These are phyloP conservation scores for Meteorus sp. DNA, from an alignment of 1,140 invertebrate genomes.

Conservation along the genomic window DNA sequence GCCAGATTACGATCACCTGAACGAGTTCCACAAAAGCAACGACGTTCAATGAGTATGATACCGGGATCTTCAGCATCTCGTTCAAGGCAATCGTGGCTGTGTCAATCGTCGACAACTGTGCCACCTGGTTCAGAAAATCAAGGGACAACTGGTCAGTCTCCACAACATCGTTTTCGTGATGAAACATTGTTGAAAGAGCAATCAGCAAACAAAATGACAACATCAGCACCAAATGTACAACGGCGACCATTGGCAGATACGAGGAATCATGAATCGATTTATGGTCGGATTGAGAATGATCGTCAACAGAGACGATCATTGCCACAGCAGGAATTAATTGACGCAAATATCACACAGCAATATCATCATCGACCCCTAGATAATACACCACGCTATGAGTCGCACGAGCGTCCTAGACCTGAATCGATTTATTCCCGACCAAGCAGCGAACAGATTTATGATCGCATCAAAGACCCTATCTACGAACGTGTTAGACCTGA, in stretches of 20 bases:
- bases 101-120: too few relatives aligned
- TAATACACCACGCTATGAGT: conserved; percentile 36
- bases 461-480: conserved; percentile 51
- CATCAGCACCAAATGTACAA: conserved; percentile 29
- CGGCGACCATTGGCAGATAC: conserved; percentile 25
- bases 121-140: conserved; percentile 37
- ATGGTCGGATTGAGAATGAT: conserved; percentile 10
- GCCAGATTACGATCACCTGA: conserved; percentile 50
- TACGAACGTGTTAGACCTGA: conserved; percentile 49
- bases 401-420: conserved; percentile 43
- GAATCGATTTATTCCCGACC: conserved; percentile 45
- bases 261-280: conserved; percentile 28
- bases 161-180: conserved; percentile 19
- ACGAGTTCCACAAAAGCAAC: conserved; percentile 46
- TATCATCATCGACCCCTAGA: conserved; percentile 20
- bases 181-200: conserved; percentile 29
- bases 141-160: conserved; percentile 12
- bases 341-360: conserved; percentile 13
- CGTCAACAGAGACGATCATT: conserved; percentile 24
- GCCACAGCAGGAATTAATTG: conserved; percentile 23
- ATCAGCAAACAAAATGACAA: conserved; percentile 29
- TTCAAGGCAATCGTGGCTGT: conserved; percentile 50
- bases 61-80: conserved; percentile 41
- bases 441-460: conserved; percentile 55
- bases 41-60: conserved; percentile 45